Base-by-base conservation (phyloP, 2,888 invertebrate genomes). In the Nebria salina region DNA sequence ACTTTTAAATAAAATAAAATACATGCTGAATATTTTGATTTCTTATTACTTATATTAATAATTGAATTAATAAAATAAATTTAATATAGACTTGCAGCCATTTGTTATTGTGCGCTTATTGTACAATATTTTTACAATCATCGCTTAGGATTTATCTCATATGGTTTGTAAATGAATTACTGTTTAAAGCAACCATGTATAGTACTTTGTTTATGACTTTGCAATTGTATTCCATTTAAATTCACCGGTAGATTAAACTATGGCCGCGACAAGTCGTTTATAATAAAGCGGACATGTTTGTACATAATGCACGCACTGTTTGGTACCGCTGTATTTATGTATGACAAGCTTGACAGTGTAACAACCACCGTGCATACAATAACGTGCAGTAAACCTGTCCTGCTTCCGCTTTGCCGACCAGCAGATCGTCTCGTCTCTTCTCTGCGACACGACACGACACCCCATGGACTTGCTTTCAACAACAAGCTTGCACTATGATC, bases 261-360 rank as follows among this genome's bases (percentile, higher is more conserved):
- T 13, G 54, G 54, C 7, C 34, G 70, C 70, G 25, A 26, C 70
- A 70, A 11, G 65, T 65, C 65, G 73, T 76, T 66, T 78, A 78
- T 34, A 72, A 73, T 78, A 73, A 41, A 72, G 78, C 65, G 42
- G 34, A 70, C 70, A 70, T 65, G 78, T 73, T 54, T 26, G 77
- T 77, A 77, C 77, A 77, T 77, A 77, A 77, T 72, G 54, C 77
- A 78, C 70, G 42, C 73, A 78, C 26, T 78, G 73, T 78, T 78
- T 78, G 78, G 78, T 73, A 78, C 78, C 73, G 72, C 78, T 78
- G 78, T 78, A 78, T 78, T 78, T 78, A 78, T 78, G 78, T 78
- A 78, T 78, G 78, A 78, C 78, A 78, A 78, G 65, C 5, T 65
- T 78, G 78, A 78, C 78, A 78, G 78, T 65, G 42, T 78, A 78